These are phyloP conservation scores for Melanotaenia parkinsoni DNA, from an alignment of 2,797 vertebrate genomes.

Conservation along the genomic window DNA sequence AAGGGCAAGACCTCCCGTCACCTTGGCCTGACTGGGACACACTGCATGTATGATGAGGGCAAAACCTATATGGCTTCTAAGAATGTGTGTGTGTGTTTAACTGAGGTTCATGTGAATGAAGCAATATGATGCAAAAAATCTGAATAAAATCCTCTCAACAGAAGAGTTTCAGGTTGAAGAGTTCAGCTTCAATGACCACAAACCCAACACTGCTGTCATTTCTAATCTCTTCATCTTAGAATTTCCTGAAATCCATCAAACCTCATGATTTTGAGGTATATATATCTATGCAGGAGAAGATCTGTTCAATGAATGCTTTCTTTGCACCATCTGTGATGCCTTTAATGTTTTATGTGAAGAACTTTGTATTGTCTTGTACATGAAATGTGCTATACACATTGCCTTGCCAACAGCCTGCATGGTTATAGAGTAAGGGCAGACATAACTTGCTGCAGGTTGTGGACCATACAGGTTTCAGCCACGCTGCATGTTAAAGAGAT, in stretches of 20 bases:
- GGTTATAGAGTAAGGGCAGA: conserved; percentile 19
- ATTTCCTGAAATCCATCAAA: neutral
- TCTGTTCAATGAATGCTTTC: no score
- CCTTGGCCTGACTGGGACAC: conserved; percentile 45
- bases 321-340: no score
- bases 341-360: no score
- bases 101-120: conserved; percentile 1
- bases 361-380: no score
- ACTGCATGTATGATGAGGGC: conserved; percentile 19
- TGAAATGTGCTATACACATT: no score
- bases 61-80: conserved; percentile 11
- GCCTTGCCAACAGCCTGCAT: conserved; percentile 11
- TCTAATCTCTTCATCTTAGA: neutral
- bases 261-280: no score
- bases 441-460: conserved; percentile 41
- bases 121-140: conserved; percentile 1
- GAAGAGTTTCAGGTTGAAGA: neutral
- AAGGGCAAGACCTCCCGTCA: conserved; percentile 47
- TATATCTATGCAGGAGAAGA: no score
- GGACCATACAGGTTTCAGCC: conserved; percentile 54
- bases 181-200: neutral
- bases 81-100: neutral
- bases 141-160: conserved; percentile 8
- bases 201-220: neutral
- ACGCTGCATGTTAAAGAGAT: conserved; percentile 74